Base-by-base conservation (phyloP, 2,797 vertebrate species). In the Hoplostethus atlanticus region DNA sequence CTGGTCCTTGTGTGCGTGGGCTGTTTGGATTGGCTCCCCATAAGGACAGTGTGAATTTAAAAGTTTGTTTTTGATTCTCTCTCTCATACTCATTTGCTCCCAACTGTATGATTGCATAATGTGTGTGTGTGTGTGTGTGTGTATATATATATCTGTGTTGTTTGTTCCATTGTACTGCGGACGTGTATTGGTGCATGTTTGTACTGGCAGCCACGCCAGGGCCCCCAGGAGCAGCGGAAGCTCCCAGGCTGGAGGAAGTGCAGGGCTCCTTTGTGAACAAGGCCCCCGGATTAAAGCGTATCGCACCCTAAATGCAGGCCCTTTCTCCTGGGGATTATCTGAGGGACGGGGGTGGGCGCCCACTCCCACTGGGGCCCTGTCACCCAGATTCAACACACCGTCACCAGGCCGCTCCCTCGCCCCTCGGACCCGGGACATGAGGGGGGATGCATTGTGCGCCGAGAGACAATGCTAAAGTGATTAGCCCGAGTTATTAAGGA, bases 321-420 rank as follows among this genome's bases (percentile, higher is more conserved):
- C 83, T 92, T 95, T 95, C 91, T 94, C 76, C 69, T 64, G 84
- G 87, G 92, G 94, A 95, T 95, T 94, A 94, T 84, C 70, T 64
- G 53, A 73, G 82, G 87, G 87, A 84, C 71, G 51, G 70, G 76
- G 79, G 83, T 1, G 21, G 80, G 78, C 64, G 57, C 73, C 84
- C 76, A 68, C 84, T 84, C 89, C 81, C 69, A 73, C 86, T 85
- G 88, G 74, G 84, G 70, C 81, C 78, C 92, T 92, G 94, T 94
- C 94, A 93, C 84, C 89, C 87, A 93, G 83, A 95, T 93, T 93
- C 87, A 92, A 89, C 91, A 92, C 88, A 88, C 83, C 81, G 64
- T 81, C 80, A 81, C 68, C 51, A 81, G 70, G 58, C 73, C 17
- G 70, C 86, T 81, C 82, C 76, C 77, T 66, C 55, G 50, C 54